These are phyloP conservation scores for Polietes domitor DNA, from an alignment of 2,888 invertebrate genomes.

Conservation along the genomic window DNA sequence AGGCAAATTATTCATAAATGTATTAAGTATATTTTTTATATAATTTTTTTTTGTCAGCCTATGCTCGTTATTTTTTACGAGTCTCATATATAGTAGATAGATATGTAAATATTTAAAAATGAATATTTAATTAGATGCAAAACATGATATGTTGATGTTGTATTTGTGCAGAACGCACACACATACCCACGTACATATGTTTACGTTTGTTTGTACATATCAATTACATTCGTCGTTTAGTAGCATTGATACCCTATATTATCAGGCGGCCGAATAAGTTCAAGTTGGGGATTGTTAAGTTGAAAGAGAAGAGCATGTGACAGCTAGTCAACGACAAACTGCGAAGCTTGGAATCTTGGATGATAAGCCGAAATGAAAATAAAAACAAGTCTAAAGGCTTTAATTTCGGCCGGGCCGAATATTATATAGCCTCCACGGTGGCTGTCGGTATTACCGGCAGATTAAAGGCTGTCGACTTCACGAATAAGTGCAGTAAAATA, in stretches of 20 bases:
- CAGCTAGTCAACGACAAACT: too few species aligned
- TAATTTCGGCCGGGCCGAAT: too few species aligned
- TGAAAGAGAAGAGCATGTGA: too few species aligned
- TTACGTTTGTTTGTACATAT: background rate
- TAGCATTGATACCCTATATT: slow-evolving; percentile 8
- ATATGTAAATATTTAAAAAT: slow-evolving; percentile 50
- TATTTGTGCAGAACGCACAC: background rate
- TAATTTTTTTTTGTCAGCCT: background rate
- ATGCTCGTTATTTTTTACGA: slow-evolving; percentile 43
- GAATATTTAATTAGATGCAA: slow-evolving; percentile 38
- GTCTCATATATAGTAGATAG: background rate
- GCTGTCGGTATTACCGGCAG: too few species aligned
- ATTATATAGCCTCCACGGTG: too few species aligned
- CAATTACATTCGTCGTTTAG: background rate
- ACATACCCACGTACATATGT: background rate
- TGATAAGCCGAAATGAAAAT: too few species aligned
- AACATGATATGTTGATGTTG: slow-evolving; percentile 13
- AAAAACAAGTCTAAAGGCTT: too few species aligned
- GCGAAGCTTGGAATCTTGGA: too few species aligned
- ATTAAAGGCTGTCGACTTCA: too few species aligned
- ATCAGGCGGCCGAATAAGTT: background rate
- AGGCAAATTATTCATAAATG: slow-evolving; percentile 2
- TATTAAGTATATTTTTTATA: background rate
- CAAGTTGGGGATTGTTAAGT: too few species aligned
- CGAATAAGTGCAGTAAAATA: too few species aligned